phyloP scores from a whole-genome alignment of 2,113 vertebrate genomes.

The Cryptotis parvus region DNA sequence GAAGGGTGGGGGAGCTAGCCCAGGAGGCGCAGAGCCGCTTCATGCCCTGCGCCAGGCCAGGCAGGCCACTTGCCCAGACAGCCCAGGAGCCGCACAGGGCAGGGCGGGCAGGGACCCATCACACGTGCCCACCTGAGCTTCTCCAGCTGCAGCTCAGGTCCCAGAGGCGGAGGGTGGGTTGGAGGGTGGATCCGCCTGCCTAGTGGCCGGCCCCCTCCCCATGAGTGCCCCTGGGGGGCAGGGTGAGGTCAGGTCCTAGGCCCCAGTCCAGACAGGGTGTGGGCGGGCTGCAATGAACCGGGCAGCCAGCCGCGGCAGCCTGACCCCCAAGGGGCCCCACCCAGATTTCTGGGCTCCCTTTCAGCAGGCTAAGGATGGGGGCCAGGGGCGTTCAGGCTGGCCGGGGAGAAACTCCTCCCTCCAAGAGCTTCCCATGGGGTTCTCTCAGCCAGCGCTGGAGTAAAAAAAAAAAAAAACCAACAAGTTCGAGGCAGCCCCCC shows the following conservation, averaged over 20 bases:
- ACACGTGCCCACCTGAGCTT: neutral
- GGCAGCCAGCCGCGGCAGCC: neutral
- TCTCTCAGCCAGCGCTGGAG: neutral
- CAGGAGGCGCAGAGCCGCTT: neutral
- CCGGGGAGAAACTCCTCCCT: neutral
- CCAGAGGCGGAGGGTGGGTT: constrained; percentile 3
- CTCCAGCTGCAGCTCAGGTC: constrained; percentile 70
- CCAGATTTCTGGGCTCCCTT: no score
- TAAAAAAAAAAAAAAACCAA: no score
- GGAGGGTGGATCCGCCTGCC: constrained; percentile 52
- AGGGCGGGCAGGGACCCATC: neutral
- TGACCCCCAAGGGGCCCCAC: neutral
- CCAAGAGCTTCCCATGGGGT: neutral
- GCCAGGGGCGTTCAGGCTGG: neutral
- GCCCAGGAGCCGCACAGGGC: neutral
- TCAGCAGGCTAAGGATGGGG: neutral
- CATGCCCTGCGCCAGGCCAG: neutral
- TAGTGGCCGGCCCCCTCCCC: constrained; percentile 14
- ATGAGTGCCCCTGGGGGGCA: constrained; percentile 29
- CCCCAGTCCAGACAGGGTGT: constrained; percentile 44
- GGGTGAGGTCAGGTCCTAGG: constrained; percentile 72
- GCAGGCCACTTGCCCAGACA: neutral
- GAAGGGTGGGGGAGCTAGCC: neutral
- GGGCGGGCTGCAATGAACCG: neutral
- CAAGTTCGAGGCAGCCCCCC: no score